Evolutionary conservation across 2,888 invertebrate genomes (phyloP), one percentile per base, ranked within the genome.

Genomic region (Nesidiocoris tenuis): DNA sequence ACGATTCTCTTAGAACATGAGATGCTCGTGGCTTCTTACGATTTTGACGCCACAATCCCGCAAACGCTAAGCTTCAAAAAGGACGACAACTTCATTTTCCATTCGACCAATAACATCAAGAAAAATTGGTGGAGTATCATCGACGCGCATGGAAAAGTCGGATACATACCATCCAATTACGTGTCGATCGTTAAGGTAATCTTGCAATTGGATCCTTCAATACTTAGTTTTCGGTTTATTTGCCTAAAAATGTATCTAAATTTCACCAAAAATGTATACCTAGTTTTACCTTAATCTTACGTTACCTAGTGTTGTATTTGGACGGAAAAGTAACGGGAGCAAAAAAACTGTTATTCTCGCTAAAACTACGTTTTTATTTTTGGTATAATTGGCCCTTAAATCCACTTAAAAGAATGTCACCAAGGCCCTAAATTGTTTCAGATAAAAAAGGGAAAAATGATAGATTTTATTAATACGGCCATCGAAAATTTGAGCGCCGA

Each of bases 41-140:
- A 93, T 82, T 94, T 94, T 82, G 91, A 92, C 83, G 93, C 93
- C 74, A 92, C 92, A 64, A 89, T 92, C 82, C 89, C 92, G 16
- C 93, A 93, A 85, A 93, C 94, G 5, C 85, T 94, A 77, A 92
- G 91, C 82, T 94, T 94, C 84, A 87, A 87, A 79, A 90, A 90
- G 82, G 91, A 92, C 78, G 93, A 94, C 83, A 90, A 89, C 83
- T 94, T 94, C 83, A 89, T 91, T 81, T 85, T 94, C 19, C 90
- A 93, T 82, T 93, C 93, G 82, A 90, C 88, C 21, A 91, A 90
- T 79, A 90, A 90, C 1, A 92, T 92, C 81, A 91, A 93, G 83
- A 87, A 90, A 79, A 93, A 94, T 83, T 94, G 93, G 94, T 94
- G 93, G 93, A 92, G 92, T 86, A 93, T 94, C 66, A 90, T 93